phyloP scores from a whole-genome alignment of 2,113 vertebrate species.

The Corapipo altera region DNA sequence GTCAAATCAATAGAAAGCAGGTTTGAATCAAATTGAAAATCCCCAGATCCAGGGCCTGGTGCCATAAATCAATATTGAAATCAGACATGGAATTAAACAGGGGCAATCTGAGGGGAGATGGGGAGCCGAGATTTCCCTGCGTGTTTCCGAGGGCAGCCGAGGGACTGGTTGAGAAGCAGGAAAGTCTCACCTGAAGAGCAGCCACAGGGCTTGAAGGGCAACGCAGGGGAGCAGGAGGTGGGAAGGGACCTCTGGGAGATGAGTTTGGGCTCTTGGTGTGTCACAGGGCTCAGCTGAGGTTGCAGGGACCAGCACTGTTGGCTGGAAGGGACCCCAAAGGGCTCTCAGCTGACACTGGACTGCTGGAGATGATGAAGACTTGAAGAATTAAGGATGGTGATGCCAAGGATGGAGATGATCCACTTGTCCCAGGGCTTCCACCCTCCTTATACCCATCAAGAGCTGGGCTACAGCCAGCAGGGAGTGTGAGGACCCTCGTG shows the following conservation, averaged over 20 bases:
- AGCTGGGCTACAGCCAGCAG: background rate
- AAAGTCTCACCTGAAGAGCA: background rate
- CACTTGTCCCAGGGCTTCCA: background rate
- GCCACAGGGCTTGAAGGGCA: background rate
- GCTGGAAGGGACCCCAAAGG: background rate
- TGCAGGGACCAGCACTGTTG: accelerated
- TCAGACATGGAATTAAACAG: background rate
- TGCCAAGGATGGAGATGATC: background rate
- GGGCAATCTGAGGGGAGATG: background rate
- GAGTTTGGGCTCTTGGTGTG: background rate
- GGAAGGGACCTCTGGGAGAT: background rate
- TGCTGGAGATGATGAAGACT: background rate
- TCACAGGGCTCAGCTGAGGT: background rate
- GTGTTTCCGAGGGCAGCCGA: accelerated
- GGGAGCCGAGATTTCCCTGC: background rate
- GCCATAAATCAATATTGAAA: background rate
- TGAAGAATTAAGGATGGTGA: background rate
- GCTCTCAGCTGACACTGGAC: too few species aligned
- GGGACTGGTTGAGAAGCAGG: background rate
- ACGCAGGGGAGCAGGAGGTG: background rate
- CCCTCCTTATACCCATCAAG: background rate
- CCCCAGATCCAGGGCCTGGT: background rate
- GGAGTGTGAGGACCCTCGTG: accelerated
- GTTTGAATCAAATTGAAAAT: background rate
- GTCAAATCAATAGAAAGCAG: background rate